Evolutionary conservation across 1,140 invertebrate genomes (phyloP).

Genomic region (Bombus confusus): DNA sequence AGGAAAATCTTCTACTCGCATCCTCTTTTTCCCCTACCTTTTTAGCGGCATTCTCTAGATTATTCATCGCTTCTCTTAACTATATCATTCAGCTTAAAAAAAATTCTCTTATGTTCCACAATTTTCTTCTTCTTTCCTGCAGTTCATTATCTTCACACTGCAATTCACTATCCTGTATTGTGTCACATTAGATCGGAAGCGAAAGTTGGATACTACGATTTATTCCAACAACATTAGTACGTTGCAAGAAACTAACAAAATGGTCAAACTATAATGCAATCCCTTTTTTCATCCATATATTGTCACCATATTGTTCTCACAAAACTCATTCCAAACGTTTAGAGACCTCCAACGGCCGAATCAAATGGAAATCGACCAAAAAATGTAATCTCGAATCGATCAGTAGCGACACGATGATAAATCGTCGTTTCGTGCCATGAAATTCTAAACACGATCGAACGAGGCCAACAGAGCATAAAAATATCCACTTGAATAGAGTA

Average conservation of each 20-base stretch:
- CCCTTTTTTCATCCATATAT: no score
- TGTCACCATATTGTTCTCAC: no score
- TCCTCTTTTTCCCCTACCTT: background rate
- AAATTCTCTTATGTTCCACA: background rate
- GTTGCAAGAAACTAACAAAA: no score
- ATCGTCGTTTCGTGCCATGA: constrained; percentile 16
- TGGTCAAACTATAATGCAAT: background rate
- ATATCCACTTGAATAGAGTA: constrained; percentile 14
- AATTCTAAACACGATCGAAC: constrained; percentile 8
- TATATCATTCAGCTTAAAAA: background rate
- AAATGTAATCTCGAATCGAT: background rate
- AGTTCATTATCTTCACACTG: background rate
- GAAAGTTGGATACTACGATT: no score
- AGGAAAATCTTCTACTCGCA: background rate
- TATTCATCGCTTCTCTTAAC: background rate
- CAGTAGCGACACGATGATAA: background rate
- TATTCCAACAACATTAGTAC: no score
- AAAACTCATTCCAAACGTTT: background rate
- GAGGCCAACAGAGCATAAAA: constrained; percentile 3
- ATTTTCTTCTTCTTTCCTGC: background rate
- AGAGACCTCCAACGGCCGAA: background rate
- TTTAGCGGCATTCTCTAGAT: background rate
- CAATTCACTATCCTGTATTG: no score
- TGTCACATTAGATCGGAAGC: no score
- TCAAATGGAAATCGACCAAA: background rate